Evolutionary conservation across 1,140 invertebrate species (phyloP).

Genomic region (Temnothorax nylanderi): DNA sequence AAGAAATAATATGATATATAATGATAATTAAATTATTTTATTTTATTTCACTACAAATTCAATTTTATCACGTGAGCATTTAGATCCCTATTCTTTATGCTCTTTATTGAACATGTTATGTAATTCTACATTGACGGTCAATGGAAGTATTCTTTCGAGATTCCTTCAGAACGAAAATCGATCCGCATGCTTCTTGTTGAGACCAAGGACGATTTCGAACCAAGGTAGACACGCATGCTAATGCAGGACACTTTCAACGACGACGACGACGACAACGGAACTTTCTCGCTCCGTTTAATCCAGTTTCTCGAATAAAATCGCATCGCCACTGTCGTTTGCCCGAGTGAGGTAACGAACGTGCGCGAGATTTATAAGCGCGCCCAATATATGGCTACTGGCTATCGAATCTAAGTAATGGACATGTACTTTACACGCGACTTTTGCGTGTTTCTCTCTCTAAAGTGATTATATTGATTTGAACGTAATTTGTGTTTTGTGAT

Average conservation of each 20-base stretch:
- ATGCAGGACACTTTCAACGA: constrained; percentile 77
- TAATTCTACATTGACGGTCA: background rate
- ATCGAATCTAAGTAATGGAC: background rate
- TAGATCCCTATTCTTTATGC: background rate
- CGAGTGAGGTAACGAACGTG: constrained; percentile 52
- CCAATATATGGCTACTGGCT: background rate
- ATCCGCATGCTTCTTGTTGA: constrained; percentile 21
- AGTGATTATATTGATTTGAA: background rate
- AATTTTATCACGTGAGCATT: background rate
- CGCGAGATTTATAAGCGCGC: constrained; percentile 41
- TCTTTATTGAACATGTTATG: background rate
- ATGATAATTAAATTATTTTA: background rate
- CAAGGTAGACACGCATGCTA: constrained; percentile 63
- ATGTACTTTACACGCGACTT: background rate
- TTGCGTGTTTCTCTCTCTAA: background rate
- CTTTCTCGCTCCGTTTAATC: constrained; percentile 83
- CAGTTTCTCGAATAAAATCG: constrained; percentile 84
- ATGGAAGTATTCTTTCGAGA: background rate
- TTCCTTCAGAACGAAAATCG: background rate
- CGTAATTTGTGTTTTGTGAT: background rate
- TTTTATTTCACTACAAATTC: background rate
- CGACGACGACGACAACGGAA: constrained; percentile 79
- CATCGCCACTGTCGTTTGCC: constrained; percentile 2
- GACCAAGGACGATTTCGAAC: constrained; percentile 68
- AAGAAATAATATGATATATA: background rate